Percentiles rank a stretch among this genome's conserved stretches.
Evolutionary conservation across 92 coral and sea anemone genomes (phyloP).

Genomic region (Chrysogorgia sp.): DNA sequence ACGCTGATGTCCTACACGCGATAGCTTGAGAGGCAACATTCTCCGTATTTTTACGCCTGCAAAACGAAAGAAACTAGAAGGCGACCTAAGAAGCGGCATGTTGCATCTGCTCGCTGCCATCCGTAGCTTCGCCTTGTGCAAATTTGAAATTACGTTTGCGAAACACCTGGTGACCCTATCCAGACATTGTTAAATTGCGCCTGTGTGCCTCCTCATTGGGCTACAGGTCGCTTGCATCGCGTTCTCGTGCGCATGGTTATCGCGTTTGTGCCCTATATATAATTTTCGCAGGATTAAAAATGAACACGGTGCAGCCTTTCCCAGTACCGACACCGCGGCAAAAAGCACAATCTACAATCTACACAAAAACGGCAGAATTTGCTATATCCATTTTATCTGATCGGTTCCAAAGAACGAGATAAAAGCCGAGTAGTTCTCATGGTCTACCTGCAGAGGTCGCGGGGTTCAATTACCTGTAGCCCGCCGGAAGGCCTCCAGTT

Average conservation of each 20-base stretch:
- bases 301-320: neutral
- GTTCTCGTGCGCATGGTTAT: neutral
- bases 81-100: no score
- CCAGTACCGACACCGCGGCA: neutral
- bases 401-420: neutral
- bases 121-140: conserved; percentile 32
- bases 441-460: no score
- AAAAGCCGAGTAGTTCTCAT: neutral
- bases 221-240: neutral
- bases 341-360: neutral
- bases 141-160: conserved; percentile 18
- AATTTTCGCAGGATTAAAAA: neutral
- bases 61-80: neutral
- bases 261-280: neutral
- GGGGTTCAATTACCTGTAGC: no score
- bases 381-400: neutral
- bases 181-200: conserved; percentile 38
- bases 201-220: conserved; percentile 33
- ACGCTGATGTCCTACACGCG: no score
- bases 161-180: conserved; percentile 45
- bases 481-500: no score
- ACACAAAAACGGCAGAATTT: neutral
- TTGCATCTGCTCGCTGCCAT: conserved; percentile 27
- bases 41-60: no score
- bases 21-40: no score